phyloP scores from a whole-genome alignment of 1,140 invertebrate species.

The Berghia stephanieae region DNA sequence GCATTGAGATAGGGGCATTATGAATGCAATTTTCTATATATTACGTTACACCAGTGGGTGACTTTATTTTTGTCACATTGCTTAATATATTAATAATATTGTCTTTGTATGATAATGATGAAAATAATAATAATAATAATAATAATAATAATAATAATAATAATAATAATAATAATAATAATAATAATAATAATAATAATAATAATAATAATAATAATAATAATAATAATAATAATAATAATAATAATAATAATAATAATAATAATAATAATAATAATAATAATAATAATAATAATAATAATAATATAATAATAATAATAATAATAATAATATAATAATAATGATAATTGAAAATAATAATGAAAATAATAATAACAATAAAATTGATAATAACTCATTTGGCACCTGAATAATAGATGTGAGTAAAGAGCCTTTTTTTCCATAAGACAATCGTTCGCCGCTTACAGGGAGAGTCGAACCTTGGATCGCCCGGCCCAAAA shows the following conservation, averaged over 20 bases:
- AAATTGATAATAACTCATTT: too few species aligned
- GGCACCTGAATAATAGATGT: too few species aligned
- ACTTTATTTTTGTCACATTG: too few species aligned
- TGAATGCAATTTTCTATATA: too few species aligned
- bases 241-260: slow-evolving; percentile 23
- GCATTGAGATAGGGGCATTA: too few species aligned
- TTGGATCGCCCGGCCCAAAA: too few species aligned
- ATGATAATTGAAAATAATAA: neutral
- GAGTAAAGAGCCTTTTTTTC: too few species aligned
- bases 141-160: slow-evolving; percentile 5
- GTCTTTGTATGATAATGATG: too few species aligned
- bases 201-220: slow-evolving; percentile 14
- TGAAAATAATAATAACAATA: neutral
- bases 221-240: slow-evolving; percentile 19
- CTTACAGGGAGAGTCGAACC: too few species aligned
- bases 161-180: slow-evolving; percentile 23
- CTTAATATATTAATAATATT: too few species aligned
- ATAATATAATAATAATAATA: neutral
- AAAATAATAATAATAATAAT: slow-evolving; percentile 11
- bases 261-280: slow-evolving; percentile 23
- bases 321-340: neutral
- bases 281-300: slow-evolving; percentile 11
- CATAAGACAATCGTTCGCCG: too few species aligned
- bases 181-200: slow-evolving; percentile 23
- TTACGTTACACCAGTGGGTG: too few species aligned